A percentile compares a stretch with the other conserved stretches of the same genome.
phyloP scores from a whole-genome alignment of 2,113 vertebrate genomes.

The Tragelaphus strepsiceros region DNA sequence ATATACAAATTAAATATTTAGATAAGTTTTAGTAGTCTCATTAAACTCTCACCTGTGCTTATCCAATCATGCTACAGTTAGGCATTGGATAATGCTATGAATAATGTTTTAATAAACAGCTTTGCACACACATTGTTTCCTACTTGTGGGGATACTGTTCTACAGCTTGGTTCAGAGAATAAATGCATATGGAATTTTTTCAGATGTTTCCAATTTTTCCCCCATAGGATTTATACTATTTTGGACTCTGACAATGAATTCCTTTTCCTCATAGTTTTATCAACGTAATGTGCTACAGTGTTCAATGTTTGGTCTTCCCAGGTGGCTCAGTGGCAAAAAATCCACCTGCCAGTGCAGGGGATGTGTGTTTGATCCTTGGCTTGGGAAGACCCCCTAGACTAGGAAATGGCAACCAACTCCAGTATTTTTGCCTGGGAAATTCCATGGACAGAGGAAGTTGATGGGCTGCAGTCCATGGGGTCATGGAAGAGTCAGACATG shows the following conservation, averaged over 20 bases:
- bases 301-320: not conserved
- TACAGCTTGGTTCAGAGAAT: not conserved
- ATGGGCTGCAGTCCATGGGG: too few species aligned
- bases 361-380: too few species aligned
- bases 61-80: not conserved
- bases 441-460: too few species aligned
- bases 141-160: not conserved
- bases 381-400: too few species aligned
- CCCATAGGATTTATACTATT: not conserved
- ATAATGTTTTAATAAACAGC: not conserved
- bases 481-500: too few species aligned
- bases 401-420: too few species aligned
- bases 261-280: not conserved
- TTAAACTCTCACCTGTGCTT: not conserved
- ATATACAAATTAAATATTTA: not conserved
- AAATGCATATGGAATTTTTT: not conserved
- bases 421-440: too few species aligned
- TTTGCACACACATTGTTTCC: not conserved
- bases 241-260: not conserved
- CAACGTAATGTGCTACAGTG: not conserved
- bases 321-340: too few species aligned
- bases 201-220: not conserved
- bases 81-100: not conserved
- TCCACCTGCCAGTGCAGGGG: too few species aligned
- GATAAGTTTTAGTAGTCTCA: not conserved